Percentiles rank a stretch among this genome's conserved stretches.
These are phyloP conservation scores for Isaurus tuberculatus DNA, from an alignment of 92 coral and sea anemone species.

Conservation along the genomic window DNA sequence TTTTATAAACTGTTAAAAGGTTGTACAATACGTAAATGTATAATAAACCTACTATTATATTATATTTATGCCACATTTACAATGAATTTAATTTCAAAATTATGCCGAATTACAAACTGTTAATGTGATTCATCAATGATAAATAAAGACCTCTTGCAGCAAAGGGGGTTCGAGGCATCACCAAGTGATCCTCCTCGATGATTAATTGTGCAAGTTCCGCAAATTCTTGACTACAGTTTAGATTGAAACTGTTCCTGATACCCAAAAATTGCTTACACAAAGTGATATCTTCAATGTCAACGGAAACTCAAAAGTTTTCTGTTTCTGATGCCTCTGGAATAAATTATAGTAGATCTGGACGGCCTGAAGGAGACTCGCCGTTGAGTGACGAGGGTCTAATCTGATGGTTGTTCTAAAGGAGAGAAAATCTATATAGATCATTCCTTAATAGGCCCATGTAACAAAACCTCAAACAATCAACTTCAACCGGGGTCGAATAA, in stretches of 20 bases:
- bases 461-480: neutral
- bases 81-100: neutral
- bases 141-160: neutral
- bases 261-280: neutral
- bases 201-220: neutral
- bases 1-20: no score
- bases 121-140: neutral
- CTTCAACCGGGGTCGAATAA: neutral
- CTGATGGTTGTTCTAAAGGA: neutral
- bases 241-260: neutral
- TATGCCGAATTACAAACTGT: neutral
- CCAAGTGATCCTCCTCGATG: neutral
- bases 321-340: conserved; percentile 7
- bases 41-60: no score
- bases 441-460: conserved; percentile 9
- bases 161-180: neutral
- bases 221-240: neutral
- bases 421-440: neutral
- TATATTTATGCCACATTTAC: neutral
- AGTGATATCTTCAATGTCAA: neutral
- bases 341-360: conserved; percentile 9
- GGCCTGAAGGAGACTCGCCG: conserved; percentile 19
- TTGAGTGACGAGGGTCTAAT: conserved; percentile 12
- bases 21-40: no score
- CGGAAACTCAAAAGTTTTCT: neutral